Evolutionary conservation across 1,140 invertebrate genomes (phyloP), one percentile per base, ranked within the genome.

Genomic region (Drosophila virilis): DNA sequence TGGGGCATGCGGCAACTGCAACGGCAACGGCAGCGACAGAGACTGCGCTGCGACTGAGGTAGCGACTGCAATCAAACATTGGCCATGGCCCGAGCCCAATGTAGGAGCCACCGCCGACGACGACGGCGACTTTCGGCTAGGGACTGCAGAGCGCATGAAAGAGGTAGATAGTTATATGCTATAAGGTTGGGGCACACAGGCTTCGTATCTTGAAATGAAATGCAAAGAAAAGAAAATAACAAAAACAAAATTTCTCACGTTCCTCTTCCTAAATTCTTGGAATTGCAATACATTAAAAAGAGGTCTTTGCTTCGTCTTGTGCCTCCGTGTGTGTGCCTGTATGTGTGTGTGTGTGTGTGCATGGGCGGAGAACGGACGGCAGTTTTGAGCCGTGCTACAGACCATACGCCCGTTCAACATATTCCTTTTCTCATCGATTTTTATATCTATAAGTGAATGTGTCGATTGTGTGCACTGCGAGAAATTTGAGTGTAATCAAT

Each of bases 201-300:
- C 77, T 84, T 89, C 84, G 85, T 90, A 89, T 90, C 80, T 90
- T 72, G 75, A 90, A 90, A 90, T 90, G 85, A 90, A 90, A 90
- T 84, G 85, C 85, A 90, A 90, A 90, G 85, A 90, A 90, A 90
- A 90, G 78, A 90, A 90, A 91, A 82, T 82, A 89, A 91, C 77
- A 91, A 91, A 91, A 91, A 91, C 90, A 90, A 91, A 91, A 90
- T 91, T 91, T 91, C 90, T 91, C 90, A 91, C 90, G 90, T 91
- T 91, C 90, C 83, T 91, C 86, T 91, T 91, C 90, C 90, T 89
- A 91, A 91, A 91, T 91, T 91, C 90, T 91, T 91, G 90, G 90
- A 91, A 91, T 91, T 91, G 90, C 90, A 91, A 91, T 91, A 91
- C 90, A 91, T 91, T 91, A 91, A 91, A 91, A 90, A 91, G 90